A percentile compares a stretch with the other conserved stretches of the same genome.
These are phyloP conservation scores for Elgaria multicarinata DNA, from an alignment of 2,113 vertebrate genomes.

Conservation along the genomic window DNA sequence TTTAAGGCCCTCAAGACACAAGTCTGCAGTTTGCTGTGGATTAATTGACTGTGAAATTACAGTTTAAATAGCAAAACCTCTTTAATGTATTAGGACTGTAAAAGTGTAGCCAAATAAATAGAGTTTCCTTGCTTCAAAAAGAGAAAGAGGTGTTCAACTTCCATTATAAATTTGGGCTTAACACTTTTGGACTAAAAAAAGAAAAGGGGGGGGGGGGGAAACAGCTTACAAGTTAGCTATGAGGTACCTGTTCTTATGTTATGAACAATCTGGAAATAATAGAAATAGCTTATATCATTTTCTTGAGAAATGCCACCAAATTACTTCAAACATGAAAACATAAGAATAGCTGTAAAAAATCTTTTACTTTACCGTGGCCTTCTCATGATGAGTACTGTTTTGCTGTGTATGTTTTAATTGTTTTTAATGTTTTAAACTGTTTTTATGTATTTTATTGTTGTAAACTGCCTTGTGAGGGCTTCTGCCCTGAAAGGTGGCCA, in stretches of 20 bases:
- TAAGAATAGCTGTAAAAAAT: no score
- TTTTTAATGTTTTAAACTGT: no score
- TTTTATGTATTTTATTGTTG: no score
- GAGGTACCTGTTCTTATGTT: background rate
- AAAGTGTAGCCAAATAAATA: slow-evolving; percentile 54
- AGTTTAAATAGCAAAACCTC: slow-evolving; percentile 56
- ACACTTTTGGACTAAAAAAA: slow-evolving; percentile 5
- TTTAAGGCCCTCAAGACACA: slow-evolving; percentile 21
- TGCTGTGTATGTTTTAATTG: no score
- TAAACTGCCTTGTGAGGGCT: no score
- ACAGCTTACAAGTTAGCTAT: slow-evolving; percentile 31
- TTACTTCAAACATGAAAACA: background rate
- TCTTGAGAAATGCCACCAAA: background rate
- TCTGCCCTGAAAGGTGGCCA: no score
- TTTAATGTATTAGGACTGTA: slow-evolving; percentile 55
- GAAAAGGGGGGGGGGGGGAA: background rate
- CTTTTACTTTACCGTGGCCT: no score
- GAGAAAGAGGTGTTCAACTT: slow-evolving; percentile 45
- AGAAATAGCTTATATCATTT: background rate
- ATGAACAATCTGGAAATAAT: background rate
- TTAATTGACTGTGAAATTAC: slow-evolving; percentile 71
- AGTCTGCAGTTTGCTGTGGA: slow-evolving; percentile 42
- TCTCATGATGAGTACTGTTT: no score
- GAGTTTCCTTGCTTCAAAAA: slow-evolving; percentile 53
- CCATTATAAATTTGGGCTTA: slow-evolving; percentile 43